Evolutionary conservation across 2,888 invertebrate genomes (phyloP), one percentile per base, ranked within the genome.

Genomic region (Tanaodytes sp.): DNA sequence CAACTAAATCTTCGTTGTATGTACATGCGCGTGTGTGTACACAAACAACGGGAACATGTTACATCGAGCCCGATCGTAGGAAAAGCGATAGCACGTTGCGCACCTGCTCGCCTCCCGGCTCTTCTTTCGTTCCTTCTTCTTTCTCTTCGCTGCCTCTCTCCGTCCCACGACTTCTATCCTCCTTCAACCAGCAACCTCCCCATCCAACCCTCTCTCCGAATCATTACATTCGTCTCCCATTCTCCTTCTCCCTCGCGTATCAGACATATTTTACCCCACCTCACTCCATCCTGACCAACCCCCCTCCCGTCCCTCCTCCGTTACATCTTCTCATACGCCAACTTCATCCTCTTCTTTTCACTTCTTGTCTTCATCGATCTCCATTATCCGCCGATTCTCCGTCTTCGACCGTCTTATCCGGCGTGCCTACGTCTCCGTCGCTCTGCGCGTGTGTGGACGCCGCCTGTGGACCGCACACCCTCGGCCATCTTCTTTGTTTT

Each of bases 31-130:
- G 55, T 43, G 48, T 52, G 58, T 66, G 67, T 69, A 67, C 52
- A 73, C 65, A 59, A 55, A 45, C 62, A 59, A 43, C 63, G 37
- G 36, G 55, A 63, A 62, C 64, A 64, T 49, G 55, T 72, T 61
- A 37, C 72, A 67, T 65, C 71, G 73, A 73, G 68, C 71, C 54
- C 62, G 64, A 65, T 54, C 69, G 72, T 65, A 58, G 76, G 71
- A 61, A 75, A 73, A 73, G 67, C 73, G 74, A 80, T 74, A 77
- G 77, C 76, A 78, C 77, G 75, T 71, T 76, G 77, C 76, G 81
- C 82, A 82, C 82, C 82, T 83, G 82, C 81, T 80, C 76, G 80
- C 82, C 81, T 71, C 72, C 62, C 73, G 82, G 82, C 79, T 61
- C 58, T 46, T 42, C 15, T 55, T 45, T 63, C 49, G 27, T 31